Percentiles rank a stretch among this genome's conserved stretches.
Evolutionary conservation across 2,888 invertebrate genomes (phyloP).

Genomic region (Nomada ferruginata): DNA sequence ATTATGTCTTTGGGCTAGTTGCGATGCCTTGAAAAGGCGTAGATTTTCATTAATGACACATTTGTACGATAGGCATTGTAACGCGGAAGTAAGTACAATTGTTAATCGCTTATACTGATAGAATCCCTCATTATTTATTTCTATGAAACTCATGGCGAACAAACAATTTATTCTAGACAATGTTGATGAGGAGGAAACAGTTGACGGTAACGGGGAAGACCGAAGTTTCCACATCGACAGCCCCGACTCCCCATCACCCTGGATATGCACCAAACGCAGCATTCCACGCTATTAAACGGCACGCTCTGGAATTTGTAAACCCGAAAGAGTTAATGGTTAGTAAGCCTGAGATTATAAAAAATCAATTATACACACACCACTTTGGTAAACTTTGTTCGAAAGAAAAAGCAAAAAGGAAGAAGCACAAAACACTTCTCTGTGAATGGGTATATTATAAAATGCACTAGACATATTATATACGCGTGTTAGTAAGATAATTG

Average conservation of each 20-base stretch:
- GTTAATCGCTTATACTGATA: neutral
- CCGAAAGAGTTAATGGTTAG: slow-evolving; percentile 94
- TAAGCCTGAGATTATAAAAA: slow-evolving; percentile 17
- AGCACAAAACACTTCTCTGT: slow-evolving; percentile 44
- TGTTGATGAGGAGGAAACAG: slow-evolving; percentile 81
- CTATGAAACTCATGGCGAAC: neutral
- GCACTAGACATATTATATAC: slow-evolving; percentile 13
- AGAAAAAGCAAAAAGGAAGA: neutral
- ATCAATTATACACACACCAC: neutral
- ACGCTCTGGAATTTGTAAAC: slow-evolving; percentile 95
- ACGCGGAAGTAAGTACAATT: slow-evolving; percentile 87
- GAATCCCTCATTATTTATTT: neutral
- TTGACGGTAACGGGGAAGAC: slow-evolving; percentile 81
- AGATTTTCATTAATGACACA: slow-evolving; percentile 98
- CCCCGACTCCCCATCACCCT: slow-evolving; percentile 88
- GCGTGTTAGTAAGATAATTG: slow-evolving; percentile 11
- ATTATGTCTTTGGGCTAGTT: slow-evolving; percentile 95
- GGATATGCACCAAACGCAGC: slow-evolving; percentile 98
- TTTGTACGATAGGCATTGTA: slow-evolving; percentile 97
- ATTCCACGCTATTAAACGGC: slow-evolving; percentile 97
- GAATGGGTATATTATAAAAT: slow-evolving; percentile 32
- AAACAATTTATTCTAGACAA: slow-evolving; percentile 69
- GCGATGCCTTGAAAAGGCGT: slow-evolving; percentile 95
- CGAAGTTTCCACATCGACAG: slow-evolving; percentile 83
- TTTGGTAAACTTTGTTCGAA: neutral